Evolutionary conservation across 2,888 invertebrate genomes (phyloP), one percentile per base, ranked within the genome.

Genomic region (Tortricodes alternella): DNA sequence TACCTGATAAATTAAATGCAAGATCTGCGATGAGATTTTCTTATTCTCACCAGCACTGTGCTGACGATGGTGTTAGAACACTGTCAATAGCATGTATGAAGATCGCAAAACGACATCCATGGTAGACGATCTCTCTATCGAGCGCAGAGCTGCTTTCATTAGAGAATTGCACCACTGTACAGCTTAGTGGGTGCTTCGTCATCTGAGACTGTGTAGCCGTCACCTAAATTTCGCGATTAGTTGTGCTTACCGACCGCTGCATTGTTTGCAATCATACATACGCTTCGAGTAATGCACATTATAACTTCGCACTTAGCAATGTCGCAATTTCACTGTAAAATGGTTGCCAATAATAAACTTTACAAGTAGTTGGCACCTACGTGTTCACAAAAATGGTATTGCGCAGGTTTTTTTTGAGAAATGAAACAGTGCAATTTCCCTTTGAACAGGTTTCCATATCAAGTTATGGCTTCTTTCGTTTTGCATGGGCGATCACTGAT

Each of bases 1-100:
- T 78, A 71, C 71, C 71, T 78, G 78, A 78, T 80, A 71, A 68
- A 83, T 80, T 60, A 70, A 61, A 63, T 55, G 46, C 55, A 51
- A 53, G 55, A 46, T 44, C 58, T n/a, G n/a, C n/a, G n/a, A n/a
- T n/a, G n/a, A n/a, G n/a, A n/a, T n/a, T n/a, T n/a, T n/a, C n/a
- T n/a, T n/a, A n/a, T n/a, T n/a, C n/a, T n/a, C n/a, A n/a, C n/a
- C n/a, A n/a, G n/a, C n/a, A n/a, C n/a, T n/a, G n/a, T n/a, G n/a
- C n/a, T n/a, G n/a, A n/a, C n/a, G n/a, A n/a, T n/a, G n/a, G n/a
- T n/a, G n/a, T n/a, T n/a, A n/a, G n/a, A n/a, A n/a, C n/a, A n/a
- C n/a, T n/a, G n/a, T n/a, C n/a, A n/a, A n/a, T n/a, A n/a, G n/a
- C n/a, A n/a, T n/a, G n/a, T n/a, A n/a, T n/a, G n/a, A n/a, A n/a